These are phyloP conservation scores for Triplophysa dalaica DNA, from an alignment of 2,113 vertebrate species.

Conservation along the genomic window DNA sequence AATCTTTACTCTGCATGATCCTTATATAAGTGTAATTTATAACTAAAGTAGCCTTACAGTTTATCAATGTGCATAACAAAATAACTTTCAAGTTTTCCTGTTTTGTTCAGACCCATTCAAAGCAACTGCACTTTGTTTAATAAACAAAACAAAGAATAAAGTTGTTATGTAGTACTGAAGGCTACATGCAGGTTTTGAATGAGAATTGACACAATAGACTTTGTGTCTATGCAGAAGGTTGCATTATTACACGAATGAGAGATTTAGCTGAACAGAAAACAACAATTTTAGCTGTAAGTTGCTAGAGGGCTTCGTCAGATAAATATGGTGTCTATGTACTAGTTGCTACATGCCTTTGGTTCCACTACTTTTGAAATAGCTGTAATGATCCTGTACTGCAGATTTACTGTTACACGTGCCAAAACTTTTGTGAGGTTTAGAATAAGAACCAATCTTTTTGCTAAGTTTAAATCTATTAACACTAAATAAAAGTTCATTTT, in stretches of 20 bases:
- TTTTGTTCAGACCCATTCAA: background rate
- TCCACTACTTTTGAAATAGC: constrained; percentile 11
- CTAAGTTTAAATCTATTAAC: background rate
- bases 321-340: constrained; percentile 35
- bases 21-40: background rate
- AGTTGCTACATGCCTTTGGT: constrained; percentile 32
- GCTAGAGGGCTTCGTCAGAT: constrained; percentile 34
- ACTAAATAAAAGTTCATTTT: background rate
- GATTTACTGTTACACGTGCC: constrained; percentile 1
- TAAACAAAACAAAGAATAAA: background rate
- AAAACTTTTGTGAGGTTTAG: constrained; percentile 7
- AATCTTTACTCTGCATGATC: background rate
- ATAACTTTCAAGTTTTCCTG: too few species aligned
- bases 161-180: background rate
- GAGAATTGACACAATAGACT: background rate
- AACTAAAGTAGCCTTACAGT: background rate
- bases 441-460: background rate
- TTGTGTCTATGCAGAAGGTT: background rate
- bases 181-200: background rate
- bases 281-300: constrained; percentile 18
- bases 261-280: constrained; percentile 24
- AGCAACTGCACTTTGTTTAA: constrained; percentile 1
- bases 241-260: constrained; percentile 7
- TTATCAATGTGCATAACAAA: background rate
- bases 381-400: constrained; percentile 18